Conservation (phyloP, 1,140 invertebrate species). For the Parasteatoda tepidariorum region DNA sequence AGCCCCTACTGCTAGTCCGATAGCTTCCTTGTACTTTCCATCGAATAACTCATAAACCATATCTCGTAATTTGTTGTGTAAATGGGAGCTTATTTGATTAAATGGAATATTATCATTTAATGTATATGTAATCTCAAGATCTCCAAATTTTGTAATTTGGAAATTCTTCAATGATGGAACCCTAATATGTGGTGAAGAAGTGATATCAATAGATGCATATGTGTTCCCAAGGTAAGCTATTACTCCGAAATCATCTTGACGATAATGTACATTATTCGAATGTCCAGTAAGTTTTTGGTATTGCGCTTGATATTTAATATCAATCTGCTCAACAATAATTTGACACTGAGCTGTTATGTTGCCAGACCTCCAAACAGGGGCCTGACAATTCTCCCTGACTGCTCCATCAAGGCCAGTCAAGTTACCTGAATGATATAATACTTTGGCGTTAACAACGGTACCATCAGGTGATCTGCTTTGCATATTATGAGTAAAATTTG, state of each 20-base stretch:
- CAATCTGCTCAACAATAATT: neutral
- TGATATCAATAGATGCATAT: neutral
- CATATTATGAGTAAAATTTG: neutral
- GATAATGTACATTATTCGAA: neutral
- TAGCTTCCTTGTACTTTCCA: neutral
- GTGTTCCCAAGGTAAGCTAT: too few species aligned
- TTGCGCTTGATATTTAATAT: neutral
- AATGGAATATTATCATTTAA: neutral
- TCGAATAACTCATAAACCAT: neutral
- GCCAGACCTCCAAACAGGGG: neutral
- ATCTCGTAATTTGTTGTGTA: neutral
- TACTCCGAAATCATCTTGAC: neutral
- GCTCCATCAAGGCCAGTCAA: constrained; percentile 18
- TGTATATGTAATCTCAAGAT: neutral
- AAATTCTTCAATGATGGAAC: neutral
- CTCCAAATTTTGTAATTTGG: neutral
- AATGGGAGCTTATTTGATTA: neutral
- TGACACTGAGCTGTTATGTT: constrained; percentile 10
- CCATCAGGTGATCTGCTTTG: constrained; percentile 30
- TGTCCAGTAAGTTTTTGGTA: neutral
- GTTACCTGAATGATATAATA: constrained; percentile 13
- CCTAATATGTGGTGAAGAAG: neutral
- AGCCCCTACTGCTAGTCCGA: neutral
- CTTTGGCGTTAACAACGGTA: neutral
- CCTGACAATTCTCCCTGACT: constrained; percentile 5